phyloP scores from a whole-genome alignment of 2,113 vertebrate genomes.

The Daphoenositta chrysoptera region DNA sequence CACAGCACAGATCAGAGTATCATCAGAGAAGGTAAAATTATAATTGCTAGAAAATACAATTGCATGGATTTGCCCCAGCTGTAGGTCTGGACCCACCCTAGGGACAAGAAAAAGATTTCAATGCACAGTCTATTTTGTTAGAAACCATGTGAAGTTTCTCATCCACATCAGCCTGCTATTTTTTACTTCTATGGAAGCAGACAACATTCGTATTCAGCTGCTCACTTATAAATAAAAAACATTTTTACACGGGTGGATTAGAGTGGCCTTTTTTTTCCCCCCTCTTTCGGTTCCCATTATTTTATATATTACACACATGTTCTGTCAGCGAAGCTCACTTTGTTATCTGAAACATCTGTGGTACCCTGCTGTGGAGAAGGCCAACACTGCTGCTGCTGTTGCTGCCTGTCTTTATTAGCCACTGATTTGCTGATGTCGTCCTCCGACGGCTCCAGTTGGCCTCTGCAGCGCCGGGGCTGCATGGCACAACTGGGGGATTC shows the following conservation, averaged over 20 bases:
- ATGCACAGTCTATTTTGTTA: neutral
- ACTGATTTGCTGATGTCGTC: neutral
- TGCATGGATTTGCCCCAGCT: neutral
- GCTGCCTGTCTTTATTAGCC: constrained; percentile 68
- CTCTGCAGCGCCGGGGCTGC: neutral
- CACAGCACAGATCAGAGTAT: neutral
- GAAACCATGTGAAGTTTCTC: constrained; percentile 3
- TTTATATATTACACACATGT: constrained; percentile 68
- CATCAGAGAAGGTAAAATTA: neutral
- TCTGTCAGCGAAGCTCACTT: constrained; percentile 57
- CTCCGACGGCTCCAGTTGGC: neutral
- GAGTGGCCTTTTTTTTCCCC: neutral
- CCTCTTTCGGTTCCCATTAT: constrained; percentile 51
- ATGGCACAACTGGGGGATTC: neutral
- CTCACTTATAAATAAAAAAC: constrained; percentile 40
- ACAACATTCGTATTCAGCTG: constrained; percentile 50
- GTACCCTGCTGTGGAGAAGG: constrained; percentile 64
- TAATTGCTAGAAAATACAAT: neutral
- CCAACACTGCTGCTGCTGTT: constrained; percentile 48
- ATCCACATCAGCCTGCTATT: neutral
- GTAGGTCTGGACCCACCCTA: neutral
- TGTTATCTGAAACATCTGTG: constrained; percentile 72
- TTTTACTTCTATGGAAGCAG: neutral
- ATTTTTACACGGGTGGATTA: constrained; percentile 47
- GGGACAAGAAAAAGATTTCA: neutral